Evolutionary conservation across 37 sponge, comb jelly and placozoan species (phyloP).

Genomic region (Tethya wilhelma): DNA sequence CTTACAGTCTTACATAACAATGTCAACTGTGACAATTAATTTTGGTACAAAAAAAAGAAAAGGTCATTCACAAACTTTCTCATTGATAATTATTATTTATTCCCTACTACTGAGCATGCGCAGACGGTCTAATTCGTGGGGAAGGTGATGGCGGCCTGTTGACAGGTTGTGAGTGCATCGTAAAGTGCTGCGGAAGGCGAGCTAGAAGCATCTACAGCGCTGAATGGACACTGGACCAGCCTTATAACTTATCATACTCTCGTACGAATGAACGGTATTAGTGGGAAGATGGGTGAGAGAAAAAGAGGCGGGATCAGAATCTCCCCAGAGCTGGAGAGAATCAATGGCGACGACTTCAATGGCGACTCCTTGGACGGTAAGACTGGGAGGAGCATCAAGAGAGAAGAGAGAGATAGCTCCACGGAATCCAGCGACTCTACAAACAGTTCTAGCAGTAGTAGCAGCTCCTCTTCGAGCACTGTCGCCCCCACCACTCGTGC

Average conservation of each 20-base stretch:
- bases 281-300: too few species aligned
- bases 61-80: too few species aligned
- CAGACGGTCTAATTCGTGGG: not conserved
- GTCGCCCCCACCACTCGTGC: not conserved
- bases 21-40: too few species aligned
- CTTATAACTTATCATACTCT: not conserved
- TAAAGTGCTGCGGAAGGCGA: too few species aligned
- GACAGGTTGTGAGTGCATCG: too few species aligned
- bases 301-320: too few species aligned
- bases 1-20: too few species aligned
- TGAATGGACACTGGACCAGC: not conserved
- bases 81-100: too few species aligned
- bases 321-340: not conserved
- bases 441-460: not conserved
- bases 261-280: too few species aligned
- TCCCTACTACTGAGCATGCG: not conserved
- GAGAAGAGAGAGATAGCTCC: conserved; percentile 11
- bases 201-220: too few species aligned
- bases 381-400: not conserved
- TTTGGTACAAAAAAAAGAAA: too few species aligned
- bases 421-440: not conserved
- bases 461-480: not conserved
- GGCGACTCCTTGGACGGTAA: not conserved
- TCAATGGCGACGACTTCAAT: not conserved
- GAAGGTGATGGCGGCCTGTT: not conserved